phyloP scores from a whole-genome alignment of 2,888 invertebrate genomes.

The Nesidiocoris tenuis region DNA sequence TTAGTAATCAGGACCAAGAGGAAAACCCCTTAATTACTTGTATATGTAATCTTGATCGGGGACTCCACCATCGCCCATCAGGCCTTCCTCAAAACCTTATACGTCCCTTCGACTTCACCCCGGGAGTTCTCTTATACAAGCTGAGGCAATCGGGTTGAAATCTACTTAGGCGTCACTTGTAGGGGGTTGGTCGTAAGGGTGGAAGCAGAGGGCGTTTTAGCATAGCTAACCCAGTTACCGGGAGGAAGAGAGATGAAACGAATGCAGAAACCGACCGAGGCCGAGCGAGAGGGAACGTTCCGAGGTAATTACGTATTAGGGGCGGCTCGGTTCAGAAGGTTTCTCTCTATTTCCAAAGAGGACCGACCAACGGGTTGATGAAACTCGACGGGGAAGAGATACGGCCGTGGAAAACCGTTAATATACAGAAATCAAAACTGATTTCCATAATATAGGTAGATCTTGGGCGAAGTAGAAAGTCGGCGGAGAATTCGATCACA shows the following conservation, averaged over 20 bases:
- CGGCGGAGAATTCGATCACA: no score
- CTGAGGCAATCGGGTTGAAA: slow-evolving; percentile 43
- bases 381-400: not conserved
- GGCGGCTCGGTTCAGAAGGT: not conserved
- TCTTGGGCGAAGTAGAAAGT: no score
- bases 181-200: slow-evolving; percentile 44
- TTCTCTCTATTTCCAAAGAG: not conserved
- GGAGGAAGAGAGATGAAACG: slow-evolving; percentile 8
- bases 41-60: slow-evolving; percentile 45
- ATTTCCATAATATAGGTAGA: no score
- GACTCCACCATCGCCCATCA: not conserved
- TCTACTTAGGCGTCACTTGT: slow-evolving; percentile 43
- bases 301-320: slow-evolving; percentile 40
- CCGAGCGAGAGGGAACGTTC: not conserved
- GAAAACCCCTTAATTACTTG: slow-evolving; percentile 45
- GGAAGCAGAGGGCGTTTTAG: slow-evolving; percentile 45
- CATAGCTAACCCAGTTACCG: slow-evolving; percentile 41
- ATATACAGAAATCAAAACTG: slow-evolving; percentile 33
- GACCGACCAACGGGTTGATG: not conserved
- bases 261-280: not conserved
- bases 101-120: not conserved
- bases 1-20: slow-evolving; percentile 48
- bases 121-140: slow-evolving; percentile 5
- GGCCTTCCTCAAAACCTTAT: slow-evolving; percentile 1
- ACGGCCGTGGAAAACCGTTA: slow-evolving; percentile 11